These are phyloP conservation scores for Aphrocallistes beatrix DNA, from an alignment of 37 sponge, comb jelly and placozoan genomes.

Conservation along the genomic window DNA sequence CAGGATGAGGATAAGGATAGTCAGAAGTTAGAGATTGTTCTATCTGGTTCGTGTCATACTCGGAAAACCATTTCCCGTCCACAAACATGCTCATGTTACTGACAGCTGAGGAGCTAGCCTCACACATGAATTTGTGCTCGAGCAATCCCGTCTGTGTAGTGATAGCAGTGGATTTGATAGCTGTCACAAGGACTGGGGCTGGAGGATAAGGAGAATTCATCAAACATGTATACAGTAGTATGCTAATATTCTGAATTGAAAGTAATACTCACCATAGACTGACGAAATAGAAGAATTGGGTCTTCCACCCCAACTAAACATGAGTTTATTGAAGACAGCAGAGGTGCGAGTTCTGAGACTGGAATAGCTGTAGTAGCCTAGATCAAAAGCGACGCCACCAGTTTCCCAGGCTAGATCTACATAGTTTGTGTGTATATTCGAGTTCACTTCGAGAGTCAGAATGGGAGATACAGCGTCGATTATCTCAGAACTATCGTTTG, in stretches of 20 bases:
- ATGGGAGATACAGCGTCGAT: background rate
- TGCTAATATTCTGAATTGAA: background rate
- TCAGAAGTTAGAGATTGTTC: background rate
- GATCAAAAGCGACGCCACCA: conserved; percentile 10
- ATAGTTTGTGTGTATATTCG: background rate
- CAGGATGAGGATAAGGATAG: conserved; percentile 13
- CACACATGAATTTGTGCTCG: background rate
- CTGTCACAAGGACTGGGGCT: background rate
- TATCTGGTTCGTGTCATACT: background rate
- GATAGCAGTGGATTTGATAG: background rate
- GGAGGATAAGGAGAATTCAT: background rate
- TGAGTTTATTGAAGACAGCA: background rate
- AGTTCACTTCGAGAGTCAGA: background rate
- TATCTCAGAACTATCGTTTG: background rate
- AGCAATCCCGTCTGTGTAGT: background rate
- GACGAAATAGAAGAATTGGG: background rate
- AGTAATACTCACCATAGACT: background rate
- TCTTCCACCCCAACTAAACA: conserved; percentile 14
- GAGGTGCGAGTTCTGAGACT: background rate
- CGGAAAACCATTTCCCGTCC: background rate
- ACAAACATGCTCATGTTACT: background rate
- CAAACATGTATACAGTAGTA: background rate
- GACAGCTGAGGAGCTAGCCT: background rate
- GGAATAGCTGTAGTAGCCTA: background rate
- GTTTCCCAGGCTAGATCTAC: conserved; percentile 12